These are phyloP conservation scores for Oscheius myriophilus DNA, from an alignment of 2,888 invertebrate genomes.

Conservation along the genomic window DNA sequence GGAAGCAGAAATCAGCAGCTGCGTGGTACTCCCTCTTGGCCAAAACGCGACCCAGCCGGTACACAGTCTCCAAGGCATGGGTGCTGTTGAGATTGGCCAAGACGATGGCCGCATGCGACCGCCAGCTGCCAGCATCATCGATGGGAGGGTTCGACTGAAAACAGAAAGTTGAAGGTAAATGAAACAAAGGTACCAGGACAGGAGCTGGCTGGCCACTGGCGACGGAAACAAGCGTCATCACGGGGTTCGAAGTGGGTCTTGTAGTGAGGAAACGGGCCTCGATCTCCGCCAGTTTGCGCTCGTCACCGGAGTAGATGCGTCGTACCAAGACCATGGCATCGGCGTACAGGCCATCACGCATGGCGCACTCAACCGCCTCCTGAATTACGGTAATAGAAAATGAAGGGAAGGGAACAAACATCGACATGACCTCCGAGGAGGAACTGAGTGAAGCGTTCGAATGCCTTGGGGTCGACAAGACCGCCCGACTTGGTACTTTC, in stretches of 20 bases:
- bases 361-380: conserved; percentile 66
- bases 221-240: conserved; percentile 63
- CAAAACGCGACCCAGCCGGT: conserved; percentile 61
- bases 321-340: conserved; percentile 65
- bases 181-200: conserved; percentile 41
- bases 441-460: conserved; percentile 57
- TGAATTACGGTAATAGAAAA: conserved; percentile 28
- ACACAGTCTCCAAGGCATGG: conserved; percentile 61
- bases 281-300: conserved; percentile 48
- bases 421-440: conserved; percentile 65
- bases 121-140: conserved; percentile 83
- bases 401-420: conserved; percentile 35
- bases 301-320: conserved; percentile 56
- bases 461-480: conserved; percentile 47
- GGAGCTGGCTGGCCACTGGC: conserved; percentile 61
- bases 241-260: conserved; percentile 60
- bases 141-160: conserved; percentile 52
- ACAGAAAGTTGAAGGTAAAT: neutral
- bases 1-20: conserved; percentile 94
- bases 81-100: conserved; percentile 72
- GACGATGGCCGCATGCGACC: conserved; percentile 94
- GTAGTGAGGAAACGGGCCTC: conserved; percentile 58
- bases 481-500: conserved; percentile 53
- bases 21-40: conserved; percentile 81
- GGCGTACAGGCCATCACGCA: conserved; percentile 60